Base-by-base conservation (phyloP, 23 tunicate genomes). In the Trididemnum nubilum region DNA sequence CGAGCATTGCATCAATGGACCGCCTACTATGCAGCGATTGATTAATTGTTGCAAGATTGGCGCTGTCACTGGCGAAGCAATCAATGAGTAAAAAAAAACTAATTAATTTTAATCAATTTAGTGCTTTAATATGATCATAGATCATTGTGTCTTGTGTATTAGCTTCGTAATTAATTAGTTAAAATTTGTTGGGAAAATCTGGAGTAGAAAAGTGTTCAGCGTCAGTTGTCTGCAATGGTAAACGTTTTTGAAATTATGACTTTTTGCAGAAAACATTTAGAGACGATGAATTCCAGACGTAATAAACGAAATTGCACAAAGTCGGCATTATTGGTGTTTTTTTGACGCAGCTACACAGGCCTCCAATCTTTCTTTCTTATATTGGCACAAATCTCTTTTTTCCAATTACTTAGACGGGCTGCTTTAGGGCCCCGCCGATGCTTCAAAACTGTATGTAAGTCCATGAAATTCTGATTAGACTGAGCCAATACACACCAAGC, bases 301-400 rank as follows among this genome's bases (percentile, higher is more conserved):
- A 87, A 28, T 64, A 58, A 25, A 65, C 83, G 2, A 77, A 82
- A 64, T 34, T 93, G 33, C 61, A 52, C 27, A 39, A 66, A 27
- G 29, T 83, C 34, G 88, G 97, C 0, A 39, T 74, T 1, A 5
- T 32, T 22, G 92, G 97, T 2, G 40, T 92, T 21, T n/a, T n/a
- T 65, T 75, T 9, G 35, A 59, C 12, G 50, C 85, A 2, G 58
- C 85, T 35, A 33, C 32, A 4, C 36, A 25, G 0, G 91, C 92
- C 7, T 78, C 92, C 26, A 92, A 92, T 65, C 90, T 79, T 26
- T 92, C 97, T 0, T 76, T 61, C 70, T 87, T 92, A 28, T 93
- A 93, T 71, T 93, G 98, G 98, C 92, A 87, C 52, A 84, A 92
- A n/a, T 4, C 83, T 18, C 79, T 93, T 29, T 82, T 93, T 36